Evolutionary conservation across 2,113 vertebrate genomes (phyloP).

Genomic region (Clarias batrachus): DNA sequence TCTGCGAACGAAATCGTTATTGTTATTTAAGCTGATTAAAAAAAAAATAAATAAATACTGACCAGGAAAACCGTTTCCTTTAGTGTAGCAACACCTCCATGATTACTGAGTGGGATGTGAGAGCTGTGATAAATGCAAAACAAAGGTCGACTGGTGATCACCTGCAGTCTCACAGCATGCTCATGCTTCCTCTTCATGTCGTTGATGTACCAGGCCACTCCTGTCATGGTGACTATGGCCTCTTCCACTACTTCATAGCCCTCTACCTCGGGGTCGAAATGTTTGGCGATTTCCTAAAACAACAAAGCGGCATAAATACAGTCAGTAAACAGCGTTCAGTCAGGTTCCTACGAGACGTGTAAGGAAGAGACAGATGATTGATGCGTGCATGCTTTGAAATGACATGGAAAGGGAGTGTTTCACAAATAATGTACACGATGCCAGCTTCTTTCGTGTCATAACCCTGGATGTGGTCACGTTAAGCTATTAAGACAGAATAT

Average conservation of each 20-base stretch:
- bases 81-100: background rate
- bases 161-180: conserved; percentile 92
- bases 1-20: background rate
- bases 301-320: conserved; percentile 4
- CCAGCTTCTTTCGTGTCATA: background rate
- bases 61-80: background rate
- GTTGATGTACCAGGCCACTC: conserved; percentile 98
- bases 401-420: background rate
- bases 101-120: background rate
- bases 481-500: background rate
- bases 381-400: background rate
- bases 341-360: background rate
- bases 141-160: conserved; percentile 51
- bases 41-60: background rate
- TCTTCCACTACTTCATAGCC: conserved; percentile 91
- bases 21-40: background rate
- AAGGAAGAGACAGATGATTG: background rate
- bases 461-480: background rate
- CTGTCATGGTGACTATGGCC: conserved; percentile 95
- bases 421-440: background rate
- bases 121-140: background rate
- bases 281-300: conserved; percentile 89
- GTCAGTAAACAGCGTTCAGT: background rate
- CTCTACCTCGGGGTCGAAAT: conserved; percentile 81
- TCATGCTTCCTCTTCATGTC: conserved; percentile 98